Evolutionary conservation across 2,113 vertebrate species (phyloP), one percentile per base, ranked within the genome.

Genomic region (Hylia prasina): DNA sequence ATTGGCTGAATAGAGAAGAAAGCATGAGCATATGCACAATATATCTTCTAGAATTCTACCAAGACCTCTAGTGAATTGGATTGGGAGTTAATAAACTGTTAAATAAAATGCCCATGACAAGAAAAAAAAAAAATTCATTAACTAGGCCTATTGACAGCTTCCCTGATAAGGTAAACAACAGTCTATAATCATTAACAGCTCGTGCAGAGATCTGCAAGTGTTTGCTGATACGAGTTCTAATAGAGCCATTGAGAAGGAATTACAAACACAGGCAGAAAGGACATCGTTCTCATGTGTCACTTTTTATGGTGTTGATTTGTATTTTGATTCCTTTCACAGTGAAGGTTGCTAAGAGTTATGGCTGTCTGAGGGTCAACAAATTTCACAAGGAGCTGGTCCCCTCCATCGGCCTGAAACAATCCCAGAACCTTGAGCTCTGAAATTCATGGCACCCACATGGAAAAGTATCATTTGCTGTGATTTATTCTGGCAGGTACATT

Each of bases 341-440:
- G 94, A 95, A 91, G 80, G 86, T 78, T 93, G 88, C 77, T 8
- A 14, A 51, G 95, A 96, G 65, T 95, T 96, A 94, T 56, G 12
- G 47, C 83, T 91, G 94, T 93, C 96, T 94, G 80, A 95, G 94
- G 95, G 96, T 95, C 95, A 89, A 94, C 95, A 97, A 94, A 96
- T 97, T 97, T 91, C 64, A 66, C 79, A 30, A 80, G 68, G 90
- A 94, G 20, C 82, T 48, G 70, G 51, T 79, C 75, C 68, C 71
- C 47, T 90, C 75, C 47, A 25, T 65, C 1, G 50, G 87, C 70
- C 92, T 93, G 82, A 90, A 90, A 94, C 92, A 81, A 70, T 83
- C 71, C 75, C 85, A 47, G 72, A 81, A 40, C 90, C 87, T 28
- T 81, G 85, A 81, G 94, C 88, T 87, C 28, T 64, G 85, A 70